Evolutionary conservation across 1,140 invertebrate species (phyloP), one percentile per base, ranked within the genome.

Genomic region (Drosophila kanapiae): DNA sequence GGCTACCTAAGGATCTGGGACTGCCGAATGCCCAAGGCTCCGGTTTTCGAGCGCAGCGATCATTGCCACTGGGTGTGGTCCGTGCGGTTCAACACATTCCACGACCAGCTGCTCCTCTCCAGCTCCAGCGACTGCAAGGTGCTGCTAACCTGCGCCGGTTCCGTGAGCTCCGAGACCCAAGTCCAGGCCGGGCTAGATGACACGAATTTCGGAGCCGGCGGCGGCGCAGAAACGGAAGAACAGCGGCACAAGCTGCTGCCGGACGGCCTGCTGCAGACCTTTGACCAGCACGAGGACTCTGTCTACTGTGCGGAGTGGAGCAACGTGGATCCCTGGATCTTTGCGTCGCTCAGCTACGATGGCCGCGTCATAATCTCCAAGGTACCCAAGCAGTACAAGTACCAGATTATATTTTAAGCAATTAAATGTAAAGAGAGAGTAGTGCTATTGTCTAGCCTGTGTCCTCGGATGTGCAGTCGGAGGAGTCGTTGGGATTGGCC

Each of bases 301-400:
- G 98, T 99, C 16, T 99, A 99, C 94, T 97, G 97, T 88, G 97
- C 97, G 1, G 98, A 99, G 93, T 99, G 99, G 99, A 99, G 98
- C 63, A 95, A 96, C 42, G 97, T 97, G 42, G 98, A 99, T 94
- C 98, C 98, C 16, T 99, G 99, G 99, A 97, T 98, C 43, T 99
- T 99, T 95, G 98, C 98, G 33, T 99, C 98, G 0, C 94, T 99
- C 1, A 99, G 98, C 93, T 99, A 99, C 93, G 98, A 99, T 94
- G 98, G 98, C 5, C 93, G 98, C 69, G 94, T 99, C 37, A 96
- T 99, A 42, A 96, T 99, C 56, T 98, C 98, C 56, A 95, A 96
- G 93, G 98, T 99, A 6, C 98, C 98, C 27, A 95, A 97, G 77
- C 96, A 97, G 78, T 97, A 98, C 91, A 99, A 99, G 94, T 99